Evolutionary conservation across 92 coral and sea anemone genomes (phyloP), one percentile per base, ranked within the genome.

Genomic region (Umimayanthus chanpuru): DNA sequence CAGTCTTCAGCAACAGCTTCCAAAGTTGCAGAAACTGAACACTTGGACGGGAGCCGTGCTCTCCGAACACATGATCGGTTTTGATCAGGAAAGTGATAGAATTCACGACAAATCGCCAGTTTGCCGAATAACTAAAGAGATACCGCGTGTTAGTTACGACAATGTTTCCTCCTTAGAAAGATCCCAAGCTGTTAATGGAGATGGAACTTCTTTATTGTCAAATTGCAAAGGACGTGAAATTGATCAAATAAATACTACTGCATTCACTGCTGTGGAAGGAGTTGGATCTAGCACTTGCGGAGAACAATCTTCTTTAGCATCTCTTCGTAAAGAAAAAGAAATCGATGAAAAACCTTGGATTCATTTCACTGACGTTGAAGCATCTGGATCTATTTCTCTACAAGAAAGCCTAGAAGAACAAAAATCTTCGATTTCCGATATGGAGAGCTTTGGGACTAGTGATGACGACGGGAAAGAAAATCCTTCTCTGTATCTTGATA

Each of bases 31-130:
- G 32, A 81, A 81, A 81, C 47, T 81, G 49, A 81, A 81, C 67
- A 18, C 50, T 20, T 81, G 85, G 85, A 81, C 85, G 25, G 85
- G 85, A 81, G 85, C 47, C 23, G 85, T 21, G 30, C 49, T 81
- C 2, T 81, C 55, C 30, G 73, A 61, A 58, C 85, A 81, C 20
- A 56, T 81, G 72, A 81, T 81, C 47, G 55, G 55, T 9, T 81
- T 81, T 38, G 85, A 81, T 81, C 85, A 58, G 55, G 44, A 81
- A 61, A 81, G 29, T 21, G 73, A 81, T 6, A 50, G 30, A 38
- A 32, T 5, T 15, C 55, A 6, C 67, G 73, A 81, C 28, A 28
- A 2, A 2, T 61, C 85, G 23, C 53, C 67, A 11, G 73, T 81
- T 7, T 53, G 50, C 41, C 71, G 21, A 23, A 38, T 81, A 81